A percentile compares a stretch with the other conserved stretches of the same genome.
Conservation (phyloP, 2,888 invertebrate genomes). For the Drosophila lutescens region DNA sequence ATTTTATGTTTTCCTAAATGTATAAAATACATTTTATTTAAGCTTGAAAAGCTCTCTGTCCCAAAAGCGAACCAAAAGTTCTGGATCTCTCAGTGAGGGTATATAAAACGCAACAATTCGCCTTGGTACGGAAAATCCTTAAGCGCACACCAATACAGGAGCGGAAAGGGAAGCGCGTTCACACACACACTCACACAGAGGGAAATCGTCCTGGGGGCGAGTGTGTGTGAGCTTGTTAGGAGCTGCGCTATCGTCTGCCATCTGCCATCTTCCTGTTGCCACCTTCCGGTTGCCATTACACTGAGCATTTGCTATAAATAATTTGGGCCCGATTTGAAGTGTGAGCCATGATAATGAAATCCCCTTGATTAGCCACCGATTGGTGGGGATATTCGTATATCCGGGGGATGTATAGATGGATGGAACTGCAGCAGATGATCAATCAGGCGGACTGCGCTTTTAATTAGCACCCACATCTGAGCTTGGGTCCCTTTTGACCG, state of each 20-base stretch:
- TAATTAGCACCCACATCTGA: slow-evolving; percentile 35
- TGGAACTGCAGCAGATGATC: slow-evolving; percentile 23
- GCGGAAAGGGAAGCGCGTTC: slow-evolving; percentile 21
- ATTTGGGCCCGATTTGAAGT: slow-evolving; percentile 60
- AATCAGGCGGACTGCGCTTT: slow-evolving; percentile 45
- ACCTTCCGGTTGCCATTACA: slow-evolving; percentile 73
- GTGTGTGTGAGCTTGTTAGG: slow-evolving; percentile 43
- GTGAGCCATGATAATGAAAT: slow-evolving; percentile 61
- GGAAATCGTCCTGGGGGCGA: slow-evolving; percentile 15
- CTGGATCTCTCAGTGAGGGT: slow-evolving; percentile 9
- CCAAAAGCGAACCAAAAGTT: neutral
- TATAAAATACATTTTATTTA: slow-evolving; percentile 26
- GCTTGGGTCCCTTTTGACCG: slow-evolving; percentile 14
- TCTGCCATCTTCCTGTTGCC: slow-evolving; percentile 39
- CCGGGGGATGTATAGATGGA: neutral
- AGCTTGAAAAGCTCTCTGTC: slow-evolving; percentile 17
- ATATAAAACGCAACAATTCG: slow-evolving; percentile 63
- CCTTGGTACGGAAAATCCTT: slow-evolving; percentile 57
- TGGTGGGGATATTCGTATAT: neutral
- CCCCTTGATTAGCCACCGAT: slow-evolving; percentile 60
- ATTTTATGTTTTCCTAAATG: slow-evolving; percentile 1
- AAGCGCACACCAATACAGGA: slow-evolving; percentile 27
- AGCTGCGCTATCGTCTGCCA: slow-evolving; percentile 51
- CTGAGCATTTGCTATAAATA: slow-evolving; percentile 66
- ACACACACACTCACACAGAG: slow-evolving; percentile 6